Percentiles rank a stretch among this genome's conserved stretches.
Evolutionary conservation across 2,888 invertebrate species (phyloP).

Genomic region (Hoplodrina blanda): DNA sequence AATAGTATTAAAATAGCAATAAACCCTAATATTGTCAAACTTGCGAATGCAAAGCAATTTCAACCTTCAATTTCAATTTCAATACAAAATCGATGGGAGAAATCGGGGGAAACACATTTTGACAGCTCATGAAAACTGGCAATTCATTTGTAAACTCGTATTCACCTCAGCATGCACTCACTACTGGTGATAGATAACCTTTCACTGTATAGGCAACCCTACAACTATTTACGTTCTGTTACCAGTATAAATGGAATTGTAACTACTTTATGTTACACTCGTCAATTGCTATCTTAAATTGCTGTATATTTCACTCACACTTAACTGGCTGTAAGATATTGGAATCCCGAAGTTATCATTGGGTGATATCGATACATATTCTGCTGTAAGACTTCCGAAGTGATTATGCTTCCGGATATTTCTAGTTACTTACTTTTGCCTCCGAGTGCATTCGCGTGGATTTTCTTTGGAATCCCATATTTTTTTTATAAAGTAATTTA

Average conservation of each 20-base stretch:
- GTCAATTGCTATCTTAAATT: slow-evolving; percentile 41
- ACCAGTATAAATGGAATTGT: slow-evolving; percentile 48
- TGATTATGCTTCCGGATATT: slow-evolving; percentile 6
- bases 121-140: too few relatives aligned
- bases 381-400: background rate
- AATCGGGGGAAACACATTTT: too few relatives aligned
- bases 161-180: slow-evolving; percentile 31
- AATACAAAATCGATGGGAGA: too few relatives aligned
- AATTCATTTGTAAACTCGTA: background rate
- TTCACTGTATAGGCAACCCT: slow-evolving; percentile 25
- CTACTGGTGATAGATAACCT: slow-evolving; percentile 52
- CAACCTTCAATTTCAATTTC: too few relatives aligned
- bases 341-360: background rate
- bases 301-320: slow-evolving; percentile 30
- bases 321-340: background rate
- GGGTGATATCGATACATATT: background rate
- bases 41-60: too few relatives aligned
- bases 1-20: too few relatives aligned
- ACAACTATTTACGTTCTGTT: slow-evolving; percentile 47
- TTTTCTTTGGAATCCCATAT: too few relatives aligned
- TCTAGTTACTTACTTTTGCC: background rate
- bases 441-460: too few relatives aligned
- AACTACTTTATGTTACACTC: slow-evolving; percentile 37
- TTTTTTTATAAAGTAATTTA: too few relatives aligned
- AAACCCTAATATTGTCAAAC: too few relatives aligned